Percentiles rank a stretch among this genome's conserved stretches.
Conservation (phyloP, 2,113 vertebrate species). For the Cichladusa arquata region DNA sequence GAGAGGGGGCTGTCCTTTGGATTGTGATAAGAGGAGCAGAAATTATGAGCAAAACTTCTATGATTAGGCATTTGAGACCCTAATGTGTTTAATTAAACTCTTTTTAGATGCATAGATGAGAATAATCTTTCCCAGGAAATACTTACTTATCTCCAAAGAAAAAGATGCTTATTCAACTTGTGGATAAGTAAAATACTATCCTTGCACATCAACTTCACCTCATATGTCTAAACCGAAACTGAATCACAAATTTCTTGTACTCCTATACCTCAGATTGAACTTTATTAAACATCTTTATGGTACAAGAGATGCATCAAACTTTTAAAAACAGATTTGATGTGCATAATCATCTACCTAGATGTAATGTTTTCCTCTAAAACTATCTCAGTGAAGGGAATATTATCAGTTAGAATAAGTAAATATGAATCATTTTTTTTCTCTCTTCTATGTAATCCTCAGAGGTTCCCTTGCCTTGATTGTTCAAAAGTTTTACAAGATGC, state of each 20-base stretch:
- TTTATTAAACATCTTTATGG: neutral
- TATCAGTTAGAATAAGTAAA: neutral
- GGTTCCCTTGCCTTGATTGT: neutral
- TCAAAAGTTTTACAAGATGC: neutral
- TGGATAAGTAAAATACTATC: neutral
- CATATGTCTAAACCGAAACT: neutral
- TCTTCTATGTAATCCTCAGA: neutral
- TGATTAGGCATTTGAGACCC: neutral
- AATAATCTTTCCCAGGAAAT: neutral
- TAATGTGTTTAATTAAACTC: neutral
- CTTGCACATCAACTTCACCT: neutral
- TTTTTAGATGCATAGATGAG: neutral
- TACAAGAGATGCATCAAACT: neutral
- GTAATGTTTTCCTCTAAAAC: neutral
- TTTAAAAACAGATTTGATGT: neutral
- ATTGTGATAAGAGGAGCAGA: neutral
- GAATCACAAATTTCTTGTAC: neutral
- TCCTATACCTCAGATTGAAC: neutral
- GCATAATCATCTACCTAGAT: neutral
- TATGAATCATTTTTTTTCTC: neutral
- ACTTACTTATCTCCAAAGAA: neutral
- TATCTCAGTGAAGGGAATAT: neutral
- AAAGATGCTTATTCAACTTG: neutral
- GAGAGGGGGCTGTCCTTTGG: neutral
- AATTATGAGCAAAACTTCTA: neutral